A percentile compares a stretch with the other conserved stretches of the same genome.
These are phyloP conservation scores for Isoperla grammatica DNA, from an alignment of 2,888 invertebrate species.

Conservation along the genomic window DNA sequence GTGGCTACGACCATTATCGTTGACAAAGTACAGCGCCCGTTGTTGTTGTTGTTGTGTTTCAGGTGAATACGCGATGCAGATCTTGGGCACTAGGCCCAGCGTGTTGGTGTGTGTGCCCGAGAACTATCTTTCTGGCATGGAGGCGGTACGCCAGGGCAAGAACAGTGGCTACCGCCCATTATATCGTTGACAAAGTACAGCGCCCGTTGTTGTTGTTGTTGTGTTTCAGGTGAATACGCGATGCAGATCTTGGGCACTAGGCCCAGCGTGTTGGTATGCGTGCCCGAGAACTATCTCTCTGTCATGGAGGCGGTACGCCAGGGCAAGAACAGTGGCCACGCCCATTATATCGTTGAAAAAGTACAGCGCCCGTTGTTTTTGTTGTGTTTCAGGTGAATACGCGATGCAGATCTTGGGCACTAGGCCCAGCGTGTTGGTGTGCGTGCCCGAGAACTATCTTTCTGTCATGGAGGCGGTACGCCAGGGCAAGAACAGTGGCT, in stretches of 20 bases:
- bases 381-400: slow-evolving; percentile 34
- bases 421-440: no score
- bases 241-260: slow-evolving; percentile 34
- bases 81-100: slow-evolving; percentile 32
- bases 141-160: not conserved
- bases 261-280: slow-evolving; percentile 34
- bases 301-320: slow-evolving; percentile 11
- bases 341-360: no score
- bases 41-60: no score
- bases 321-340: not conserved
- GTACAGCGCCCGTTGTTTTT: no score
- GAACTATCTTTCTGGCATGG: slow-evolving; percentile 26
- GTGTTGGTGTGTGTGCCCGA: slow-evolving; percentile 34
- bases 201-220: no score
- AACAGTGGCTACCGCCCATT: not conserved
- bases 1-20: no score
- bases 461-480: slow-evolving; percentile 22
- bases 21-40: no score
- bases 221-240: slow-evolving; percentile 34
- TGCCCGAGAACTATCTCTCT: slow-evolving; percentile 28
- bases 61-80: slow-evolving; percentile 36
- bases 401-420: no score
- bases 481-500: slow-evolving; percentile 25
- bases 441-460: no score
- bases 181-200: no score